Conservation (phyloP, 2,113 vertebrate species). For the Tragelaphus buxtoni region DNA sequence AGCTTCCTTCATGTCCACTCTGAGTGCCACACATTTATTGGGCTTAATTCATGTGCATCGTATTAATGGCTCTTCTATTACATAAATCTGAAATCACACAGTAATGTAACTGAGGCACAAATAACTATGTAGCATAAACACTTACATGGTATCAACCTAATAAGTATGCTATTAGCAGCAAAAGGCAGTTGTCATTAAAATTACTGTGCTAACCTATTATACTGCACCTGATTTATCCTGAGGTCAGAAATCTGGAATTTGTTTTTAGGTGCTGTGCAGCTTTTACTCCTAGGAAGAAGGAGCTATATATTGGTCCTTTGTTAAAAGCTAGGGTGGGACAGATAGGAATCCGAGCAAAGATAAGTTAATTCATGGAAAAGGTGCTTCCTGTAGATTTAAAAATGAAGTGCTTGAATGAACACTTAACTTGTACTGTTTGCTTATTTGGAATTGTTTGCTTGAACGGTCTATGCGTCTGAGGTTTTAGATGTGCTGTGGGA, state of each 20-base stretch:
- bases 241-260: neutral
- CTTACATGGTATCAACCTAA: neutral
- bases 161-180: neutral
- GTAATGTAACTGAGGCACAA: constrained; percentile 8
- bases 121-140: neutral
- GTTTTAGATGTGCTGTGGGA: neutral
- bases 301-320: neutral
- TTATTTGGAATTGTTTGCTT: fast-evolving
- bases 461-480: neutral
- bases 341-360: neutral
- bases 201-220: neutral
- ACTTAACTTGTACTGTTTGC: neutral
- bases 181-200: constrained; percentile 21
- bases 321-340: neutral
- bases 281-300: neutral
- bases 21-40: neutral
- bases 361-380: neutral
- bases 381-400: neutral
- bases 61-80: neutral
- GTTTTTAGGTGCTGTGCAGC: neutral
- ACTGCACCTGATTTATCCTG: neutral
- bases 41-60: constrained; percentile 14
- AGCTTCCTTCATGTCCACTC: neutral
- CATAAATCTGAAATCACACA: constrained; percentile 8
- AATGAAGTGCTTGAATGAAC: neutral